Base-by-base conservation (phyloP, 2,113 vertebrate species). In the Onychostruthus taczanowskii region DNA sequence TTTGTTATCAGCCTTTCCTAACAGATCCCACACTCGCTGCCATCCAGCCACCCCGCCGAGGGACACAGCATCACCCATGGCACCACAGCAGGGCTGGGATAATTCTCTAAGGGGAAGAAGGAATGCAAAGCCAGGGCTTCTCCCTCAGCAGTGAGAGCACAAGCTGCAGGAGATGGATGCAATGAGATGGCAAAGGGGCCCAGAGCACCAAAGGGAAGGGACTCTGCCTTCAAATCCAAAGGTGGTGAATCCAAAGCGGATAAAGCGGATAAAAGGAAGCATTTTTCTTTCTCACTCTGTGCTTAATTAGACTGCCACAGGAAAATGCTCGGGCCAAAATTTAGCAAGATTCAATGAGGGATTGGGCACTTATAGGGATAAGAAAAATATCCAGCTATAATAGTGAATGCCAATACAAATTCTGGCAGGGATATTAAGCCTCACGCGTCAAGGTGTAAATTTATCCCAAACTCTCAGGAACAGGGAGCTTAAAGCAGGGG, bases 251-350 rank as follows among this genome's bases (percentile, higher is more conserved):
- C 53, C 87, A 89, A 73, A 95, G 59, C 21, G 70, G 84, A 91
- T 94, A 96, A 84, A 93, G 59, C 4, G 58, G 89, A 93, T 94
- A 96, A 85, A 93, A 94, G 84, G 87, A 95, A 95, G 81, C 3
- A 0, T 9, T 13, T 15, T 55, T 53, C 59, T 72, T 84, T 55
- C 63, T 84, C 49, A 58, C 81, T 69, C 33, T 30, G 0, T 27
- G 81, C 49, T 85, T 95, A 96, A 94, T 95, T 97, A 93, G 66
- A 35, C 63, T 97, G 91, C 49, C 67, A 97, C 91, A 97, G 95
- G 96, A 97, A 96, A 95, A 78, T 14, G 4, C 35, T 83, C 18
- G 10, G 46, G 84, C 96, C 96, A 97, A 95, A 93, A 96, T 88
- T 73, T 46, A 93, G 81, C 37, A 27, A 58, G 78, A 94, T 80